Conservation (phyloP, 2,797 vertebrate genomes). For the Coracias cyanogaster region DNA sequence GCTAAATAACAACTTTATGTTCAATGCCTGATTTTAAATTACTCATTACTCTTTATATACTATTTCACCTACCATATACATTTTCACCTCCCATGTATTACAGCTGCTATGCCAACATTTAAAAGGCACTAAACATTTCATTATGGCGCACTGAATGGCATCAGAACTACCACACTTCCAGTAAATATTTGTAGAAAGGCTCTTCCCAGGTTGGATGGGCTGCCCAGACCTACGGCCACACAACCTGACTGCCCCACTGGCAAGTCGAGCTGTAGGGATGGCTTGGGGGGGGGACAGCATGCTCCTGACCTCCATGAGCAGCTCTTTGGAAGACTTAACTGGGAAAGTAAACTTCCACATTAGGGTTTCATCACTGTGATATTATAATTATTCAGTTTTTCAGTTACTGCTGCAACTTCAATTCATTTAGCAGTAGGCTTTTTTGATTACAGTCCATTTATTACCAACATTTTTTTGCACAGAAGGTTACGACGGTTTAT, state of each 20-base stretch:
- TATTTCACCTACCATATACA: not conserved
- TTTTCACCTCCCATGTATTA: slow-evolving; percentile 7
- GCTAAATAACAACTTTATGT: not conserved
- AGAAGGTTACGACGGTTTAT: slow-evolving; percentile 75
- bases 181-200: not conserved
- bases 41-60: not conserved
- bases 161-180: not conserved
- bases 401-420: slow-evolving; percentile 65
- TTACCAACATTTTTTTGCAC: slow-evolving; percentile 75
- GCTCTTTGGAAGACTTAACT: slow-evolving; percentile 4
- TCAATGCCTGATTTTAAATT: not conserved
- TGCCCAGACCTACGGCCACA: not conserved
- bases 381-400: slow-evolving; percentile 51
- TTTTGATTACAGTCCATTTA: slow-evolving; percentile 74
- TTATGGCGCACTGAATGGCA: not conserved
- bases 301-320: not conserved
- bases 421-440: slow-evolving; percentile 75
- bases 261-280: not conserved
- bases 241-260: not conserved
- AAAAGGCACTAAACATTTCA: slow-evolving; percentile 14
- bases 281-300: not conserved
- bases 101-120: not conserved
- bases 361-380: not conserved
- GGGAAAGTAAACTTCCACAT: not conserved
- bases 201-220: not conserved